Evolutionary conservation across 37 sponge, comb jelly and placozoan genomes (phyloP), one percentile per base, ranked within the genome.

Genomic region (Halisarca cf. caerulea): DNA sequence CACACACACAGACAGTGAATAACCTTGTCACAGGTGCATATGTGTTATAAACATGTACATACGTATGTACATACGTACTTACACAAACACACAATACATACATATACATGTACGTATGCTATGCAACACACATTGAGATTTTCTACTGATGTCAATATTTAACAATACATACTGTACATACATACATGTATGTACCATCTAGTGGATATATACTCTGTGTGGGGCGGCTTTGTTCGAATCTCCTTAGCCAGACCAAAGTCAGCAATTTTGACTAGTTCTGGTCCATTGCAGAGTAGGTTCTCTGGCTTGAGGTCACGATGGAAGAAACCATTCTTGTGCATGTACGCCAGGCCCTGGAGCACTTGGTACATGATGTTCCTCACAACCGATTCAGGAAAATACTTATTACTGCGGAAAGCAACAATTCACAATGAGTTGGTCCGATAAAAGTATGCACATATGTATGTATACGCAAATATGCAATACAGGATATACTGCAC

Each of bases 271-370:
- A 98, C 91, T 55, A 87, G 58, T 64, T 98, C 99, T 20, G 92
- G 91, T 4, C 99, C 99, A 78, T 88, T 86, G 84, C 99, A 98
- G 38, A 98, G 93, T 40, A 98, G 64, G 81, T 98, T 98, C 64
- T 98, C 99, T 9, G 99, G 99, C 86, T 98, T 98, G 55, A 98
- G 81, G 82, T 98, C 99, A 32, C 99, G 88, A 59, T 98, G 99
- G 71, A 98, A 98, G 85, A 90, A 96, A 2, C 99, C 99, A 75
- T 95, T 88, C 60, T 91, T 88, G 82, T 98, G 99, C 95, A 96
- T 98, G 72, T 86, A 98, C 8, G 92, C 80, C 11, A 98, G 86
- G 0, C 96, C 99, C 40, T 96, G 95, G 7, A 98, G 75, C 24
- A 98, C 80, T 84, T 98, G 99, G 61, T 92, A 96, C 34, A 80